phyloP scores from a whole-genome alignment of 2,113 vertebrate genomes.

The Monarcha castaneiventris region DNA sequence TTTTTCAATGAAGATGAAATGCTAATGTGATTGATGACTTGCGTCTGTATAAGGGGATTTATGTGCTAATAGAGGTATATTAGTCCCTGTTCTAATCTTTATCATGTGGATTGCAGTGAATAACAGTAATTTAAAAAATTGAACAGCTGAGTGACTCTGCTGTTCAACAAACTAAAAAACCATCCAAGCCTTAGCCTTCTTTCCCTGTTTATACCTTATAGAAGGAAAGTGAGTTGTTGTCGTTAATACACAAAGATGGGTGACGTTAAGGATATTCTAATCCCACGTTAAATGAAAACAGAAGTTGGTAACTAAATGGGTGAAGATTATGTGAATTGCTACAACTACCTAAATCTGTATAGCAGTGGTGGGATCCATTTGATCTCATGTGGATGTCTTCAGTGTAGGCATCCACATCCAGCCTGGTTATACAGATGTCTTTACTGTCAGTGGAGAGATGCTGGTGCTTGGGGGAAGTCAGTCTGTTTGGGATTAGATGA shows the following conservation, averaged over 20 bases:
- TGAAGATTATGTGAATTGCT: background rate
- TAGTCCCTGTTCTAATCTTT: background rate
- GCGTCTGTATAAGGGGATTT: background rate
- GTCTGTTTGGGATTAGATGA: background rate
- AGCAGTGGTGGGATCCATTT: background rate
- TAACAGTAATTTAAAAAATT: background rate
- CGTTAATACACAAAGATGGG: background rate
- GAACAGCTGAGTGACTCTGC: background rate
- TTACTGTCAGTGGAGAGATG: background rate
- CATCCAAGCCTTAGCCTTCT: background rate
- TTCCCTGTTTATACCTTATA: background rate
- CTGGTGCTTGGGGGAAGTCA: background rate
- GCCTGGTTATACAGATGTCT: background rate
- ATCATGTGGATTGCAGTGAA: background rate
- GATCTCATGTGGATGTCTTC: background rate
- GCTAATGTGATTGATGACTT: background rate
- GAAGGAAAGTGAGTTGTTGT: background rate
- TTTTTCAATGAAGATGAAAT: background rate
- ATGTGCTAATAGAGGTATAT: background rate
- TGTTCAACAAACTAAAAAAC: background rate
- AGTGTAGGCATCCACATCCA: background rate
- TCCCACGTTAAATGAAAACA: background rate
- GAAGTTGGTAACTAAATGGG: background rate
- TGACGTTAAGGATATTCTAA: background rate
- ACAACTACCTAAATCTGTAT: background rate